Percentiles rank a stretch among this genome's conserved stretches.
Conservation (phyloP, 30 jellyfish, hydroid and myxozoan genomes). For the Chrysaora quinquecirrha region DNA sequence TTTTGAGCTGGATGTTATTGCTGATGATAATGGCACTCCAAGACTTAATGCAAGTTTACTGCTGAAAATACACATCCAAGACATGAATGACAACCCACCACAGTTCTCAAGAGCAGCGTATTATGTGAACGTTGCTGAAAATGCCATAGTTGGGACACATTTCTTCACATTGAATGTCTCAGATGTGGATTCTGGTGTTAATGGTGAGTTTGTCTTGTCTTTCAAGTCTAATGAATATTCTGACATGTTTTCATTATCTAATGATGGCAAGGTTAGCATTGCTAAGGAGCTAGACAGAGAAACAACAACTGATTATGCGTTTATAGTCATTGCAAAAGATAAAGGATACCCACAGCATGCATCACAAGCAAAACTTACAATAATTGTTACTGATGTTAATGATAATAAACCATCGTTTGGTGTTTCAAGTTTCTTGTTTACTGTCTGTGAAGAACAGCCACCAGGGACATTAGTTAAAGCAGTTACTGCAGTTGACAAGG, state of each 20-base stretch:
- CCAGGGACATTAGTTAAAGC: slow-evolving; percentile 84
- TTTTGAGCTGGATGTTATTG: slow-evolving; percentile 50
- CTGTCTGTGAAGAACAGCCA: slow-evolving; percentile 89
- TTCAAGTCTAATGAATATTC: slow-evolving; percentile 33
- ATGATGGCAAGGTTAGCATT: slow-evolving; percentile 61
- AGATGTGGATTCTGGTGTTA: slow-evolving; percentile 91
- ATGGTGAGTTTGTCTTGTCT: slow-evolving; percentile 60
- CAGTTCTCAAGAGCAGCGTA: slow-evolving; percentile 63
- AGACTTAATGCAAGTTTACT: slow-evolving; percentile 30
- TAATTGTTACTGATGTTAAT: slow-evolving; percentile 83
- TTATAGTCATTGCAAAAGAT: slow-evolving; percentile 73
- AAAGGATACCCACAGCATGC: slow-evolving; percentile 79
- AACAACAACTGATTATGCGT: slow-evolving; percentile 30
- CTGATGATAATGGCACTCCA: slow-evolving; percentile 81
- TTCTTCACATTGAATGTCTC: slow-evolving; percentile 73
- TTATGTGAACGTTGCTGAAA: slow-evolving; percentile 67
- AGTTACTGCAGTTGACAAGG: slow-evolving; percentile 78
- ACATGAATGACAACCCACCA: slow-evolving; percentile 93
- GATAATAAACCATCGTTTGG: slow-evolving; percentile 88
- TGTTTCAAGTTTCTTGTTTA: slow-evolving; percentile 21
- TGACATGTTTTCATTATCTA: slow-evolving; percentile 29
- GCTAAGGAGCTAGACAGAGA: slow-evolving; percentile 85
- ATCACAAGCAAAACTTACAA: slow-evolving; percentile 53
- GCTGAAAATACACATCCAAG: slow-evolving; percentile 62
- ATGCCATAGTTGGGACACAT: slow-evolving; percentile 42